Base-by-base conservation (phyloP, 1,140 invertebrate genomes). In the Lordiphosa clarofinis region DNA sequence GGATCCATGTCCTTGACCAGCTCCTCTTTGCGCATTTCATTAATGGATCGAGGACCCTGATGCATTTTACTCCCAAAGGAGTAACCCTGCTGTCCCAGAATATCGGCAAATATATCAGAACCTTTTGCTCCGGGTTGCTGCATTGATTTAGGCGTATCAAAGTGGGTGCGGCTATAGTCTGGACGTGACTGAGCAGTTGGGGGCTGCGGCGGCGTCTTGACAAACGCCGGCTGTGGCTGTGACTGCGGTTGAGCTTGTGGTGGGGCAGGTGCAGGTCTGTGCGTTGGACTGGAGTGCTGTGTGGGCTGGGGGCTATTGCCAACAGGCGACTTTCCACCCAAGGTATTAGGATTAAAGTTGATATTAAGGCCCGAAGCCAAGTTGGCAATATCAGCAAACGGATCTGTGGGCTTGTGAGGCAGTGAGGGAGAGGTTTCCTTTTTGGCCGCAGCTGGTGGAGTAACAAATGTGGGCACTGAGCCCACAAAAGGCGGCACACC, bases 1-100 rank as follows among this genome's bases (percentile, higher is more conserved):
- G 97, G 97, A 90, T 98, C 97, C 94, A 97, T 97, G 24, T 95
- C 94, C 70, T 93, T 95, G 0, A 93, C 94, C 61, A 96, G 90
- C 72, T 97, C 95, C 55, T 95, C 94, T 86, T 97, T 97, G 11
- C 96, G 92, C 96, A 98, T 97, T 68, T 95, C 95, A 86, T 96
- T 97, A 59, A 98, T 97, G 1, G 96, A 97, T 66, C 94, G 94
- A 0, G 96, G 96, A 10, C 94, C 94, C 39, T 92, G 89, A 50
- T 95, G 93, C 54, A 94, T 94, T 71, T 94, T 95, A 2, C 91
- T 90, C 5, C 93, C 93, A 89, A 96, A 96, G 49, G 94, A 93
- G 73, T 97, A 98, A 0, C 95, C 95, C 82, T 97, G 96, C 67
- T 94, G 94, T 1, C 96, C 96, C 0, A 99, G 90, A 8, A 98